Evolutionary conservation across 2,113 vertebrate genomes (phyloP).

Genomic region (Centropristis striata): DNA sequence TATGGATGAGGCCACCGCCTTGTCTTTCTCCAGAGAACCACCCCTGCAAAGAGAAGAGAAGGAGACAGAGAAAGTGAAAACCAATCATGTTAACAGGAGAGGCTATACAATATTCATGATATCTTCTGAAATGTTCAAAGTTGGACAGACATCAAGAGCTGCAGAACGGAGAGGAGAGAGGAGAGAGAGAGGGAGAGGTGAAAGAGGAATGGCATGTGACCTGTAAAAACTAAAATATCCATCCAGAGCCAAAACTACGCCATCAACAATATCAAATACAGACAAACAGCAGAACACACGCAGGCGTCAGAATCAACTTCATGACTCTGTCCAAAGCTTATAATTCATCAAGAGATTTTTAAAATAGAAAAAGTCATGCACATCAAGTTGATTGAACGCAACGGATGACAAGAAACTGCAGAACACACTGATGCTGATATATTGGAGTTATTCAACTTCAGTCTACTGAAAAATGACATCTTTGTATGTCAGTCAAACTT

Average conservation of each 20-base stretch:
- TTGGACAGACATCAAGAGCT: slow-evolving; percentile 25
- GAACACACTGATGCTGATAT: slow-evolving; percentile 9
- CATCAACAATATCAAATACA: slow-evolving; percentile 28
- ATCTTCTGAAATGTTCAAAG: slow-evolving; percentile 57
- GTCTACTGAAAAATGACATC: background rate
- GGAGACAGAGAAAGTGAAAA: slow-evolving; percentile 36
- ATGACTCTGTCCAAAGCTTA: slow-evolving; percentile 25
- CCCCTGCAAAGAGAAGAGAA: slow-evolving; percentile 83
- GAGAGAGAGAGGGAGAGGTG: background rate
- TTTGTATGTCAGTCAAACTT: background rate
- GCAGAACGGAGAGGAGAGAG: background rate
- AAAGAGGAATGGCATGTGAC: slow-evolving; percentile 9
- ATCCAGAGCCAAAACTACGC: slow-evolving; percentile 15
- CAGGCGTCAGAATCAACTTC: background rate
- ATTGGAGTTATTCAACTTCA: background rate
- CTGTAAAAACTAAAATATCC: slow-evolving; percentile 26
- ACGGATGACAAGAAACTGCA: slow-evolving; percentile 44
- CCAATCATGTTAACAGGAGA: slow-evolving; percentile 62
- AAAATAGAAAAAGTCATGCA: slow-evolving; percentile 16
- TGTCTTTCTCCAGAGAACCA: slow-evolving; percentile 96
- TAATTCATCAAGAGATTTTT: slow-evolving; percentile 22
- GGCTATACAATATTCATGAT: slow-evolving; percentile 68
- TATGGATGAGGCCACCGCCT: slow-evolving; percentile 93
- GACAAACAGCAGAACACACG: background rate
- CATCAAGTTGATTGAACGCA: slow-evolving; percentile 58